Conservation (phyloP, 2,888 invertebrate species). For the Amphiduros pacificus region DNA sequence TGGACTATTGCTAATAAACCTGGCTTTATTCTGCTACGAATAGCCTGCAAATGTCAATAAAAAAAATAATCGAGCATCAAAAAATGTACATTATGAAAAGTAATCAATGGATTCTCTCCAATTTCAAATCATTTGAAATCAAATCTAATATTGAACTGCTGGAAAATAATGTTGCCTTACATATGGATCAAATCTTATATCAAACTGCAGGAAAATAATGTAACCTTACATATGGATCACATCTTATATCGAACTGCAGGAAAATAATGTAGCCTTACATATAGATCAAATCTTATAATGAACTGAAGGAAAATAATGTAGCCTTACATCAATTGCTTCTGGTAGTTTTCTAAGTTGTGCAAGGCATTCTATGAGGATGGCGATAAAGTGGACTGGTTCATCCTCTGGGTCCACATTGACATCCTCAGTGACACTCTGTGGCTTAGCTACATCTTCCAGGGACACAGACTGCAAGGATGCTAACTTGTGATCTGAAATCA, state of each 20-base stretch:
- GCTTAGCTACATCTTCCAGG: constrained; percentile 22
- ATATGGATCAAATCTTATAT: too few species aligned
- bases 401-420: constrained; percentile 51
- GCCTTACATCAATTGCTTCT: constrained; percentile 77
- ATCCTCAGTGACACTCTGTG: constrained; percentile 36
- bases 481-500: constrained; percentile 5
- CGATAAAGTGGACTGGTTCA: constrained; percentile 71
- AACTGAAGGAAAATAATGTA: constrained; percentile 3
- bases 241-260: too few species aligned
- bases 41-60: constrained; percentile 70
- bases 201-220: too few species aligned
- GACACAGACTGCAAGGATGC: constrained; percentile 15
- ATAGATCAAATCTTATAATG: constrained; percentile 5
- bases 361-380: constrained; percentile 79
- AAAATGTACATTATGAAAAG: too few species aligned
- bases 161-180: too few species aligned
- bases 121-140: too few species aligned
- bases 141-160: too few species aligned
- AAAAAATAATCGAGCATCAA: too few species aligned
- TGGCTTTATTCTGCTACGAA: constrained; percentile 80
- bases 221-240: too few species aligned
- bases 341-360: constrained; percentile 79
- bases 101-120: too few species aligned
- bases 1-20: constrained; percentile 80
- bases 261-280: too few species aligned